Base-by-base conservation (phyloP, 2,113 vertebrate genomes). In the Zosterops hypoxanthus region DNA sequence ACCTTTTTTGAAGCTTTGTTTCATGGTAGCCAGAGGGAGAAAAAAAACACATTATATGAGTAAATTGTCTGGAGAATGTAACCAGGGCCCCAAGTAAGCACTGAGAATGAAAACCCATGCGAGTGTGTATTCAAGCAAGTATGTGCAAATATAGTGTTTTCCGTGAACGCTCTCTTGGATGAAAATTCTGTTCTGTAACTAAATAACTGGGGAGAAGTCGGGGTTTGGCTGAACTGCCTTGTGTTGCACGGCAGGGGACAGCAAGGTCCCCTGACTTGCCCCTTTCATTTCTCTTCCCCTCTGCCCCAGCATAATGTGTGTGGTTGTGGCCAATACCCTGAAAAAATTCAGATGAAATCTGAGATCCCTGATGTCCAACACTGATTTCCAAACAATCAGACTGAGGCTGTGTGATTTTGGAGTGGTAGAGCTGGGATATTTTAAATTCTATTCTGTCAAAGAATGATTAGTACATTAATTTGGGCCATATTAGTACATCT, bases 61-160 rank as follows among this genome's bases (percentile, higher is more conserved):
- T 96, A 97, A 96, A 94, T 95, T 95, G 95, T 87, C 93, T 96
- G 94, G 93, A 96, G 96, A 95, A 96, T 91, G 86, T 95, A 96
- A 92, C 90, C 86, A 94, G 83, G 81, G 90, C 88, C 94, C 86
- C 69, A 86, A 86, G 88, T 90, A 96, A 96, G 95, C 86, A 81
- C 82, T 78, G 52, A 83, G 92, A 93, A 94, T 94, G 92, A 95
- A 95, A 96, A 92, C 75, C 80, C 88, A n/a, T 75, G 89, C 0
- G 6, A 82, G 52, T 92, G 93, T 92, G 94, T 95, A 86, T 92
- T 95, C 94, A 90, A 91, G 92, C 95, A 97, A 93, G 85, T 90
- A 72, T 41, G 72, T 6, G 14, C 76, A 86, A 85, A 94, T 68
- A 85, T 69, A 64, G 88, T 88, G 82, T 92, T 95, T 95, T 96